phyloP scores from a whole-genome alignment of 2,113 vertebrate genomes.

The Psephotus haematonotus region DNA sequence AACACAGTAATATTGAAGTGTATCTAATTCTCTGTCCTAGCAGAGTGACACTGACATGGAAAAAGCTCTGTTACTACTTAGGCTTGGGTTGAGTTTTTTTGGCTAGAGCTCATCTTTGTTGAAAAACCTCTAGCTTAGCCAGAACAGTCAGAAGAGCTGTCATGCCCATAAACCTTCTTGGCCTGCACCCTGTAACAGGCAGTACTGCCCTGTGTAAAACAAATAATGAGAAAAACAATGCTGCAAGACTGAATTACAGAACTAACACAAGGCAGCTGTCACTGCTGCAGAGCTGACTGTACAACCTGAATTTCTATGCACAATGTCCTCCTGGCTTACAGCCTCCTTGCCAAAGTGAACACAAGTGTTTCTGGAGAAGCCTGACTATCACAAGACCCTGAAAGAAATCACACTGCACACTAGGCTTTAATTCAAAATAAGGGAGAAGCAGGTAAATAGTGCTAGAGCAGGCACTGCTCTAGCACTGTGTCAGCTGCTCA shows the following conservation, averaged over 20 bases:
- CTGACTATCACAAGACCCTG: neutral
- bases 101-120: neutral
- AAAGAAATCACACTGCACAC: neutral
- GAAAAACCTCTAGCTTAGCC: neutral
- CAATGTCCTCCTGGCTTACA: neutral
- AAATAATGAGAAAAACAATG: neutral
- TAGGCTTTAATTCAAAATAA: neutral
- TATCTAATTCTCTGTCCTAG: neutral
- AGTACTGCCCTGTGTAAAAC: neutral
- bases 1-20: neutral
- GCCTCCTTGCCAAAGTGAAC: neutral
- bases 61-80: neutral
- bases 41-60: neutral
- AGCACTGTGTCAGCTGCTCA: neutral
- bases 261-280: neutral
- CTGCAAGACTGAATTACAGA: neutral
- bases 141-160: neutral
- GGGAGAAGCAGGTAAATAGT: neutral
- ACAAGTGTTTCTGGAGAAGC: neutral
- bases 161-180: neutral
- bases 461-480: neutral
- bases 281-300: neutral
- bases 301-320: neutral
- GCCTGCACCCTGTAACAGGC: neutral
- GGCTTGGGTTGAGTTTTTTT: neutral